These are phyloP conservation scores for Parnassius apollo DNA, from an alignment of 2,888 invertebrate species.

Conservation along the genomic window DNA sequence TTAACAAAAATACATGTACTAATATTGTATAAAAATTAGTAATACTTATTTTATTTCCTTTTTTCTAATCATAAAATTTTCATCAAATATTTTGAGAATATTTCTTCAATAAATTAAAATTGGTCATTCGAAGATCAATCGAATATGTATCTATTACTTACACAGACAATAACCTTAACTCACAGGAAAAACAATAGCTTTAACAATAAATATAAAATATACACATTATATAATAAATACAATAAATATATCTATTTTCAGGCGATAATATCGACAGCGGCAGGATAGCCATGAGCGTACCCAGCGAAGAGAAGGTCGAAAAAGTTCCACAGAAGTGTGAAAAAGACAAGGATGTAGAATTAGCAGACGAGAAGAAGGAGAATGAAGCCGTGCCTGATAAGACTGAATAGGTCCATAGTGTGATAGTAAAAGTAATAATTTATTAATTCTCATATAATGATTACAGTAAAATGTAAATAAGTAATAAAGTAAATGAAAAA, in stretches of 20 bases:
- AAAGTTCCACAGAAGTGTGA: conserved; percentile 37
- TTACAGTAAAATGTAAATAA: conserved; percentile 32
- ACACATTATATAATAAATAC: conserved; percentile 8
- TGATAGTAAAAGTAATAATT: conserved; percentile 32
- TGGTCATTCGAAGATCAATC: too few relatives aligned
- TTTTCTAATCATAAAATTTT: too few relatives aligned
- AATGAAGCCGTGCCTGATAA: conserved; percentile 45
- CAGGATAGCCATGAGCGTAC: conserved; percentile 41
- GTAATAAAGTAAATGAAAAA: conserved; percentile 25
- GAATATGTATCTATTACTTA: too few relatives aligned
- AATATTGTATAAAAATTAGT: too few relatives aligned
- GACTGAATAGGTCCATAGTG: conserved; percentile 55
- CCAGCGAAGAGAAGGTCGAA: conserved; percentile 35
- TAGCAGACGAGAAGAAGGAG: conserved; percentile 34
- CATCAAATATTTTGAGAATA: too few relatives aligned
- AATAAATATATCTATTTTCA: conserved; percentile 36
- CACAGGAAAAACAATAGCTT: too few relatives aligned
- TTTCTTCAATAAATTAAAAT: too few relatives aligned
- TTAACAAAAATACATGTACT: too few relatives aligned
- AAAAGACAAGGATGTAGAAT: conserved; percentile 37
- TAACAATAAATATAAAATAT: too few relatives aligned
- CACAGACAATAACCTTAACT: too few relatives aligned
- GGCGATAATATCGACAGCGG: conserved; percentile 57
- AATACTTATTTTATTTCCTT: too few relatives aligned
- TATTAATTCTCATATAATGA: conserved; percentile 29